Evolutionary conservation across 2,888 invertebrate genomes (phyloP).

Genomic region (Torymus texanus): DNA sequence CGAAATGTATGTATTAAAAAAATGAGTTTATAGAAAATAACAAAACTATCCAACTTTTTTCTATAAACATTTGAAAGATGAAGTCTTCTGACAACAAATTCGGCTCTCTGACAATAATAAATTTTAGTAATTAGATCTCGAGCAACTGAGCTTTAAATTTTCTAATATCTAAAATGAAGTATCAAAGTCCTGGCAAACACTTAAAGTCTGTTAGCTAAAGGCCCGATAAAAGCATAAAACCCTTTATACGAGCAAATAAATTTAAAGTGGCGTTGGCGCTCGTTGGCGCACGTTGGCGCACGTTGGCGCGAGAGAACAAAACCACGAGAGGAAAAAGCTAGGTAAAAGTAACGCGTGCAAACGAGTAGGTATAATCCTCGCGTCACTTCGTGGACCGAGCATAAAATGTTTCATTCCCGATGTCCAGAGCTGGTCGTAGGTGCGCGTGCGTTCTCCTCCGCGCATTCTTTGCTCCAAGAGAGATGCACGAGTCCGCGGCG

Average conservation of each 20-base stretch:
- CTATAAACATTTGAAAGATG: too few relatives aligned
- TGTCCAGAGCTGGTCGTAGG: background rate
- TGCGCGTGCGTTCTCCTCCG: background rate
- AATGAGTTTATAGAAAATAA: too few relatives aligned
- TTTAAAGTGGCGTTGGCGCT: constrained; percentile 5
- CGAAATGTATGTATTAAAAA: too few relatives aligned
- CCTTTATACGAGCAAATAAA: constrained; percentile 38
- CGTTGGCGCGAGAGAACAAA: too few relatives aligned
- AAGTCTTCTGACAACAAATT: too few relatives aligned
- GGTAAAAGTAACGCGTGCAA: background rate
- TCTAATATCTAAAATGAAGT: background rate
- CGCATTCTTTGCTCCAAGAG: constrained; percentile 39
- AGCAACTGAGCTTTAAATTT: background rate
- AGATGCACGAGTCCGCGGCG: constrained; percentile 21
- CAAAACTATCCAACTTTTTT: too few relatives aligned
- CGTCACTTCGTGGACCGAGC: background rate
- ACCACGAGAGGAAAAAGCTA: too few relatives aligned
- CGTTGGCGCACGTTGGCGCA: background rate
- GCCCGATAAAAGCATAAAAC: constrained; percentile 30
- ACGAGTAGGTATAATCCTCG: constrained; percentile 4
- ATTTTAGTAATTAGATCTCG: too few relatives aligned
- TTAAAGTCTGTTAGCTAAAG: constrained; percentile 23
- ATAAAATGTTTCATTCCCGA: constrained; percentile 43
- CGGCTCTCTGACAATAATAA: too few relatives aligned
- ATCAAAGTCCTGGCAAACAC: constrained; percentile 2